These are phyloP conservation scores for Polylopha cassiicola DNA, from an alignment of 2,888 invertebrate species.

Conservation along the genomic window DNA sequence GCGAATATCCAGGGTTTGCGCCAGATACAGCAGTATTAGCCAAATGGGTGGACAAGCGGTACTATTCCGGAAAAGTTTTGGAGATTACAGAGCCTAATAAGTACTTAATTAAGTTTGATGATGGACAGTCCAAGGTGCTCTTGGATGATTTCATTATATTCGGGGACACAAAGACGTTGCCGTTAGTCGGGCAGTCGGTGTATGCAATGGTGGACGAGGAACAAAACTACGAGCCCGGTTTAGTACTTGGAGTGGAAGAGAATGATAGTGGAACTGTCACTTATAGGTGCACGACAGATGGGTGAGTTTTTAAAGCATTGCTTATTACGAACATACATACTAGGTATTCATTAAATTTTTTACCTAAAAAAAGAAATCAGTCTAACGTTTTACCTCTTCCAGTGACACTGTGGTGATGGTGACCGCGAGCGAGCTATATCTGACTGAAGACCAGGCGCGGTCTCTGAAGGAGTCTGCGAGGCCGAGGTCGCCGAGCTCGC, in stretches of 20 bases:
- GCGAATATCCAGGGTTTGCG: conserved; percentile 56
- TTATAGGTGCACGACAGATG: conserved; percentile 69
- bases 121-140: conserved; percentile 77
- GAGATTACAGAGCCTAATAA: conserved; percentile 77
- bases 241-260: conserved; percentile 66
- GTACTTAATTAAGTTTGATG: conserved; percentile 80
- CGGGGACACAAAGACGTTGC: conserved; percentile 68
- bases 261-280: conserved; percentile 63
- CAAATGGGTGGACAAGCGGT: conserved; percentile 82
- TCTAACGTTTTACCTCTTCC: conserved; percentile 18
- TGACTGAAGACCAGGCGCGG: conserved; percentile 76
- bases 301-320: conserved; percentile 41
- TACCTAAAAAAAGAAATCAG: not conserved
- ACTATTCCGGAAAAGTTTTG: conserved; percentile 79
- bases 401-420: conserved; percentile 71
- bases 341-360: not conserved
- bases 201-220: conserved; percentile 74
- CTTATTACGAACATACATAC: not conserved
- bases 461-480: conserved; percentile 58
- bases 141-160: conserved; percentile 80
- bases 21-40: conserved; percentile 77
- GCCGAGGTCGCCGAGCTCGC: conserved; percentile 47
- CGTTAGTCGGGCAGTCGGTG: conserved; percentile 72
- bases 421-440: conserved; percentile 71
- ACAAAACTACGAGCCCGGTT: conserved; percentile 73